Conservation (phyloP, 1,140 invertebrate genomes). For the Phthorimaea operculella region DNA sequence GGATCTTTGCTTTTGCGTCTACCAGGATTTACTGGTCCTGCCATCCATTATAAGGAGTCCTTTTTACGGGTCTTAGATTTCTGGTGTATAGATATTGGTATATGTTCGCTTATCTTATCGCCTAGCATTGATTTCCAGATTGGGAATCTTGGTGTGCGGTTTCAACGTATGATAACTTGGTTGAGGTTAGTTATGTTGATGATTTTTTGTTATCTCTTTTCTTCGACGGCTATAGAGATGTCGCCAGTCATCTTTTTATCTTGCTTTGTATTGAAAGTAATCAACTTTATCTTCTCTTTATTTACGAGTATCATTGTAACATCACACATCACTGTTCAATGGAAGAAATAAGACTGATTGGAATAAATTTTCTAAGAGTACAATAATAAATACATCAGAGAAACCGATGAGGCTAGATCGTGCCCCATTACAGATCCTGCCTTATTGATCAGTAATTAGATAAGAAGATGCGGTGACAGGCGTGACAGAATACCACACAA, state of each 20-base stretch:
- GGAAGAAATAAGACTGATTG: too few species aligned
- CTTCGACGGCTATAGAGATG: too few species aligned
- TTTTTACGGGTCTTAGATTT: constrained; percentile 14
- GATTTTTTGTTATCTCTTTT: constrained; percentile 4
- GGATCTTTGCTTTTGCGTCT: not conserved
- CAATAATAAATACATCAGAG: too few species aligned
- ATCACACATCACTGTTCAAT: too few species aligned
- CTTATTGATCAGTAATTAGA: not conserved
- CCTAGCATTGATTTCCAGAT: constrained; percentile 53
- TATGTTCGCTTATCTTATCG: constrained; percentile 51
- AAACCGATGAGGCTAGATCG: too few species aligned
- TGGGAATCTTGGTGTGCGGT: constrained; percentile 55
- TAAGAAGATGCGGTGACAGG: not conserved
- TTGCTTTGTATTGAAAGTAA: not conserved
- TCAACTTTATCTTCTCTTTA: too few species aligned
- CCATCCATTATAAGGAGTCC: not conserved
- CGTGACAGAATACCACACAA: not conserved
- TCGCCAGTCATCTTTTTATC: too few species aligned
- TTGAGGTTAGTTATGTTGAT: not conserved
- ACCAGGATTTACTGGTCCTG: not conserved
- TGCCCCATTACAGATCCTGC: not conserved
- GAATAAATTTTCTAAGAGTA: too few species aligned
- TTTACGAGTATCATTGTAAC: too few species aligned
- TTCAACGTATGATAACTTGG: constrained; percentile 26
- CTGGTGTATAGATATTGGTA: constrained; percentile 22